phyloP scores from a whole-genome alignment of 2,113 vertebrate species.

The Scomber scombrus region DNA sequence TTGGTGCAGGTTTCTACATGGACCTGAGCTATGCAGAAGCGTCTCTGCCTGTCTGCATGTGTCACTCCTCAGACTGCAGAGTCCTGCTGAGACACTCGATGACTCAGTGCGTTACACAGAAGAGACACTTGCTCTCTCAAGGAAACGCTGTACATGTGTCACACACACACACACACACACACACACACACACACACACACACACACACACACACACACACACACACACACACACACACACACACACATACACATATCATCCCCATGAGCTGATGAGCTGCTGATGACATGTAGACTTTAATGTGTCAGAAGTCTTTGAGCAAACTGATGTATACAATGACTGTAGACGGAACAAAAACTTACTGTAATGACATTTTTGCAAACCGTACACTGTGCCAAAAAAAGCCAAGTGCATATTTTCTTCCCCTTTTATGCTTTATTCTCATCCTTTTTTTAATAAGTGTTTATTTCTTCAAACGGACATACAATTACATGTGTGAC shows the following conservation, averaged over 20 bases:
- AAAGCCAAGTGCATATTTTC: background rate
- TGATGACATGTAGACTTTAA: background rate
- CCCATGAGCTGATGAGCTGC: background rate
- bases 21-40: background rate
- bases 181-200: background rate
- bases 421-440: too few relatives aligned
- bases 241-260: background rate
- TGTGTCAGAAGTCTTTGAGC: background rate
- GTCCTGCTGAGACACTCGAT: background rate
- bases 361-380: background rate
- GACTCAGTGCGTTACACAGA: background rate
- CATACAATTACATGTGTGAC: constrained; percentile 10
- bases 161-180: background rate
- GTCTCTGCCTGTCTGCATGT: background rate
- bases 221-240: background rate
- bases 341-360: background rate
- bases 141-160: background rate
- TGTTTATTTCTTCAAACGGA: background rate
- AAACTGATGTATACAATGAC: background rate
- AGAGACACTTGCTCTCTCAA: background rate
- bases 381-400: background rate
- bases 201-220: background rate
- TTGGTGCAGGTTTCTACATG: background rate
- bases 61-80: constrained; percentile 21
- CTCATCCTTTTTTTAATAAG: too few relatives aligned